Evolutionary conservation across 2,888 invertebrate species (phyloP).

Genomic region (Scaptodrosophila latifasciaeformis): DNA sequence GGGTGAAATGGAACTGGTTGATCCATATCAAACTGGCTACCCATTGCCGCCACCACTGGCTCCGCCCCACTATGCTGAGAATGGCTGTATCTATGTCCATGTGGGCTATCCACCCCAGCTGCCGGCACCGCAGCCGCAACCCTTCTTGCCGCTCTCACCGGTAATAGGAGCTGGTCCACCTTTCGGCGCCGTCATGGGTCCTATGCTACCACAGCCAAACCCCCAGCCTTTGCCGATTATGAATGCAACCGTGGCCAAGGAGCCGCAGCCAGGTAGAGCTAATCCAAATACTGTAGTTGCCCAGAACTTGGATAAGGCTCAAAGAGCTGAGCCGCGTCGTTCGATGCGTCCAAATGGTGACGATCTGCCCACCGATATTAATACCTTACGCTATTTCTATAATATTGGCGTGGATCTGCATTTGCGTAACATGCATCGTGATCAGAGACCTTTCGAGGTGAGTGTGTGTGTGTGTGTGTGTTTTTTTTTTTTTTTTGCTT

Average conservation of each 20-base stretch:
- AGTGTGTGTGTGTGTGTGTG: no score
- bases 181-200: not conserved
- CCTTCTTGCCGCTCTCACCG: conserved; percentile 2
- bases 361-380: conserved; percentile 76
- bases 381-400: conserved; percentile 81
- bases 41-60: conserved; percentile 21
- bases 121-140: not conserved
- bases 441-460: no score
- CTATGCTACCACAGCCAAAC: not conserved
- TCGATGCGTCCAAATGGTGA: conserved; percentile 58
- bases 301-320: no score
- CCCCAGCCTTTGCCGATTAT: not conserved
- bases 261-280: not conserved
- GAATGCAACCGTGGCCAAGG: not conserved
- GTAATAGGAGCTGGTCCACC: not conserved
- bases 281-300: no score
- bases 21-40: conserved; percentile 10
- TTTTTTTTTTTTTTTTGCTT: no score
- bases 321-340: conserved; percentile 48
- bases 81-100: not conserved
- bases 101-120: conserved; percentile 11
- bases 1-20: no score
- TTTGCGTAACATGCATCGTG: conserved; percentile 22
- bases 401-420: conserved; percentile 79
- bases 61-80: conserved; percentile 2